Conservation (phyloP, 1,140 invertebrate genomes). For the Lerema accius region DNA sequence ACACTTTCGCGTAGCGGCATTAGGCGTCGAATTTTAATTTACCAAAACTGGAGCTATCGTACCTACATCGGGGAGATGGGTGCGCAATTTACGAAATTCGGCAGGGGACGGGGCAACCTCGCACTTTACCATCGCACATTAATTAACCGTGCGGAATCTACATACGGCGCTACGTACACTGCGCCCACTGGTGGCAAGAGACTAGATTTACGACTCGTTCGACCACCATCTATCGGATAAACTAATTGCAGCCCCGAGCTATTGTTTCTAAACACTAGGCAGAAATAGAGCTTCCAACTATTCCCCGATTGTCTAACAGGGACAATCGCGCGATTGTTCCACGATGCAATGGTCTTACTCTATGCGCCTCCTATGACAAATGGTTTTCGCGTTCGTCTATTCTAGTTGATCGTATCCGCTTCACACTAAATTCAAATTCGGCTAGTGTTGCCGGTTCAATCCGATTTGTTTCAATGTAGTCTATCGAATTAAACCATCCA, state of each 20-base stretch:
- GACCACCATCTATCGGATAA: slow-evolving; percentile 77
- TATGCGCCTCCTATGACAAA: slow-evolving; percentile 37
- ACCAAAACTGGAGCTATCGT: slow-evolving; percentile 65
- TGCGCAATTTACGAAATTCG: slow-evolving; percentile 72
- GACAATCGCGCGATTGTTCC: slow-evolving; percentile 61
- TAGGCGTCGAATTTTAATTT: slow-evolving; percentile 70
- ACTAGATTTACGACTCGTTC: slow-evolving; percentile 78
- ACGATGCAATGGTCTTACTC: slow-evolving; percentile 45
- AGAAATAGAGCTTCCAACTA: slow-evolving; percentile 54
- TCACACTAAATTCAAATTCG: slow-evolving; percentile 13
- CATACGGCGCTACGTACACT: slow-evolving; percentile 69
- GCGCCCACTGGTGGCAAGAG: slow-evolving; percentile 69
- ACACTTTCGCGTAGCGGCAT: slow-evolving; percentile 37
- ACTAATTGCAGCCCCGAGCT: slow-evolving; percentile 76
- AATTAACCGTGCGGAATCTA: slow-evolving; percentile 77
- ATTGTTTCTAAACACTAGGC: slow-evolving; percentile 76
- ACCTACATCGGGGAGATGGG: slow-evolving; percentile 63
- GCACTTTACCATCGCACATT: slow-evolving; percentile 74
- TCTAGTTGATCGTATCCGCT: slow-evolving; percentile 21
- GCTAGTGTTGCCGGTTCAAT: slow-evolving; percentile 18
- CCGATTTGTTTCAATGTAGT: slow-evolving; percentile 13
- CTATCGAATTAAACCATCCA: slow-evolving; percentile 2
- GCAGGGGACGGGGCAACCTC: slow-evolving; percentile 49
- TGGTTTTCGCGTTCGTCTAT: slow-evolving; percentile 21
- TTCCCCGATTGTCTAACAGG: slow-evolving; percentile 54